A percentile compares a stretch with the other conserved stretches of the same genome.
These are phyloP conservation scores for Gadopsis marmoratus DNA, from an alignment of 2,797 vertebrate species.

Conservation along the genomic window DNA sequence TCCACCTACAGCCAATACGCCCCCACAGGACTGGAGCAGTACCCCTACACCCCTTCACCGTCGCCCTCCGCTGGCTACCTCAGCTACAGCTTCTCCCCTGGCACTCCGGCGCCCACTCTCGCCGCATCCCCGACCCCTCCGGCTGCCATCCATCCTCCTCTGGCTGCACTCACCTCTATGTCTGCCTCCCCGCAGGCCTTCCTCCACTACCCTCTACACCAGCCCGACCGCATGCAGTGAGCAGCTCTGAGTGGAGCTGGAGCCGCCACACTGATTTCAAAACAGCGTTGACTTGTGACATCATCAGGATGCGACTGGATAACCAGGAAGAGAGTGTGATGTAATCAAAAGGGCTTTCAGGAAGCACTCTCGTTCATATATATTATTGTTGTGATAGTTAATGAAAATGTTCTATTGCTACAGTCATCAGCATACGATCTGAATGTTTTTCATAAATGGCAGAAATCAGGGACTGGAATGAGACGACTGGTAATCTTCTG, in stretches of 20 bases:
- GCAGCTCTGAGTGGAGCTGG: slow-evolving; percentile 46
- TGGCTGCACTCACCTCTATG: slow-evolving; percentile 68
- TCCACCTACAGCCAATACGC: slow-evolving; percentile 92
- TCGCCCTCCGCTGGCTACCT: slow-evolving; percentile 91
- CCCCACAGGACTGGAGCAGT: slow-evolving; percentile 89
- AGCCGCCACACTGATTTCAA: slow-evolving; percentile 20
- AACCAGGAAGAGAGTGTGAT: slow-evolving; percentile 55
- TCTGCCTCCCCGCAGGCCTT: slow-evolving; percentile 81
- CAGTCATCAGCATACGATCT: slow-evolving; percentile 62
- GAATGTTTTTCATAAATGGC: slow-evolving; percentile 70
- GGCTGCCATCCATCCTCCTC: slow-evolving; percentile 65
- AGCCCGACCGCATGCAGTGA: slow-evolving; percentile 93
- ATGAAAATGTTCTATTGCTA: slow-evolving; percentile 54
- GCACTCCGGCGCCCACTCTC: slow-evolving; percentile 63
- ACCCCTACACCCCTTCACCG: slow-evolving; percentile 92
- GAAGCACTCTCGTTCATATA: slow-evolving; percentile 60
- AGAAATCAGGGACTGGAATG: slow-evolving; percentile 26
- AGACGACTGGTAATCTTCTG: slow-evolving; percentile 23
- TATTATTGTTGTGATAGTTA: slow-evolving; percentile 61
- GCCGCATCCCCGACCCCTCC: slow-evolving; percentile 70
- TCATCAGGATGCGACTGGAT: slow-evolving; percentile 69
- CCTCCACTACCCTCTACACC: slow-evolving; percentile 91
- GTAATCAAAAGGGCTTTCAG: slow-evolving; percentile 78
- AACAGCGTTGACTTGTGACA: slow-evolving; percentile 65
- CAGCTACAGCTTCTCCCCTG: slow-evolving; percentile 89